Evolutionary conservation across 2,113 vertebrate species (phyloP).

Genomic region (Aix galericulata): DNA sequence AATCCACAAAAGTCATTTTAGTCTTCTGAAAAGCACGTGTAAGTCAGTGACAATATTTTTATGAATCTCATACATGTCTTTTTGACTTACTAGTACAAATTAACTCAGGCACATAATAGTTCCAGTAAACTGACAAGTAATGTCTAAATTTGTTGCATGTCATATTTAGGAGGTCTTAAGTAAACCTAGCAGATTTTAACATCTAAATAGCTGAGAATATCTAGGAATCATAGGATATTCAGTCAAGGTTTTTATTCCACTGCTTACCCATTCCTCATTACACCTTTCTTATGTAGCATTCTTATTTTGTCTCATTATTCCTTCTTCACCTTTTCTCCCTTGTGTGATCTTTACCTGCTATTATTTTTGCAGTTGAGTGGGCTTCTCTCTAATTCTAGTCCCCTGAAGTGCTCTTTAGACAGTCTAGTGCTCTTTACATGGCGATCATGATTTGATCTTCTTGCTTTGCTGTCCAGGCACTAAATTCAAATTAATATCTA

Average conservation of each 20-base stretch:
- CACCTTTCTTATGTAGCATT: background rate
- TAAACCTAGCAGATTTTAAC: background rate
- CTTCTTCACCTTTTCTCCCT: background rate
- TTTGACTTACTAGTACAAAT: background rate
- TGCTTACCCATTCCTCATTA: background rate
- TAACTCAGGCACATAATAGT: background rate
- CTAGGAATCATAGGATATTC: background rate
- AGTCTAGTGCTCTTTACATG: background rate
- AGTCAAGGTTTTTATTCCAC: background rate
- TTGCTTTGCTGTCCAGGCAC: background rate
- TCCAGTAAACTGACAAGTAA: background rate
- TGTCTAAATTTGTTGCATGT: background rate
- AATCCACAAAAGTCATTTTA: background rate
- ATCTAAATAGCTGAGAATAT: background rate
- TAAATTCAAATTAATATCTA: background rate
- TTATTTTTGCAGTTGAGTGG: conserved; percentile 12
- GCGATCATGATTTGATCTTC: background rate
- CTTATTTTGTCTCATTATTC: background rate
- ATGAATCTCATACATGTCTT: background rate
- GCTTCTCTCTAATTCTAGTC: background rate
- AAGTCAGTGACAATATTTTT: background rate
- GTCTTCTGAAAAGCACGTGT: background rate
- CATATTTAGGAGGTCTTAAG: background rate
- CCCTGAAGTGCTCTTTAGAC: background rate
- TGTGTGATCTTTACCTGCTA: background rate